Evolutionary conservation across 2,113 vertebrate species (phyloP).

Genomic region (Bagarius yarrelli): DNA sequence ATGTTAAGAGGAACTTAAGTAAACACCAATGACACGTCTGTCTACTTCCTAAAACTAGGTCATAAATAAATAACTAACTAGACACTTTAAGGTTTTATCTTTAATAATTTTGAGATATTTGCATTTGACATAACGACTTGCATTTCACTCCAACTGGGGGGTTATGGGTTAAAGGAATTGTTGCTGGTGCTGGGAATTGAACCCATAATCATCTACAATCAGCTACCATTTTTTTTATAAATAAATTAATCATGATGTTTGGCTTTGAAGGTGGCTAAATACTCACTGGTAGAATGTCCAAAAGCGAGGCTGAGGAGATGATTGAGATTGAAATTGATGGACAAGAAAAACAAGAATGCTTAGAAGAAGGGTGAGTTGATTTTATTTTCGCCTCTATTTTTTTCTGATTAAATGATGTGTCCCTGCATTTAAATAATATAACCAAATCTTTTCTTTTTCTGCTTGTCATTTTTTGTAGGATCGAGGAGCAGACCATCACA

Average conservation of each 20-base stretch:
- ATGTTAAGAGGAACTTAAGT: conserved; percentile 3
- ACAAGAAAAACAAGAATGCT: conserved; percentile 89
- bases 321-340: conserved; percentile 99
- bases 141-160: too few relatives aligned
- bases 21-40: neutral
- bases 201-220: too few relatives aligned
- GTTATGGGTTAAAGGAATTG: too few relatives aligned
- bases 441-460: neutral
- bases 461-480: conserved; percentile 67
- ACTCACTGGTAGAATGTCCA: conserved; percentile 79
- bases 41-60: neutral
- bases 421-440: neutral
- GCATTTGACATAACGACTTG: too few relatives aligned
- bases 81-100: neutral
- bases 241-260: neutral
- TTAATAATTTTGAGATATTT: too few relatives aligned
- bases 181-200: too few relatives aligned
- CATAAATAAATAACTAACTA: neutral
- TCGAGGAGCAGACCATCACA: conserved; percentile 91
- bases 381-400: neutral
- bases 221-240: neutral
- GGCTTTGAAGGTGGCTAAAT: conserved; percentile 26
- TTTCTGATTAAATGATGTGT: neutral
- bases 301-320: conserved; percentile 93
- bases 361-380: conserved; percentile 88